These are phyloP conservation scores for Electrona antarctica DNA, from an alignment of 2,113 vertebrate species.

Conservation along the genomic window DNA sequence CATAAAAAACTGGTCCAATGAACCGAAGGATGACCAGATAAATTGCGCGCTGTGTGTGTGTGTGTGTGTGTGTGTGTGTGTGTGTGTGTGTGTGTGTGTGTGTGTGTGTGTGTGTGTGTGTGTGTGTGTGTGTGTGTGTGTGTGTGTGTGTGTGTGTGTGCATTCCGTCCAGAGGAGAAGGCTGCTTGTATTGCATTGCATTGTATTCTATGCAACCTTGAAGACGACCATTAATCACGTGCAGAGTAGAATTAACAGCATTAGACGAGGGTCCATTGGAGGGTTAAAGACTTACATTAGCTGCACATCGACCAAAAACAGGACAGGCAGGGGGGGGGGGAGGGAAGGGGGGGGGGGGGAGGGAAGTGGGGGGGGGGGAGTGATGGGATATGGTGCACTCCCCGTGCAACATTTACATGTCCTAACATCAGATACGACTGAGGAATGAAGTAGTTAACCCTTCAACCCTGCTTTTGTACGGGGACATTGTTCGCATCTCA, in stretches of 20 bases:
- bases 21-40: constrained; percentile 58
- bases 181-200: constrained; percentile 28
- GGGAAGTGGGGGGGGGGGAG: not conserved
- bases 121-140: constrained; percentile 30
- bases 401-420: constrained; percentile 50
- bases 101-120: constrained; percentile 7
- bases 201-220: constrained; percentile 29
- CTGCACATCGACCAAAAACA: constrained; percentile 45
- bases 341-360: too few species aligned
- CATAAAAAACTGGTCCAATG: constrained; percentile 36
- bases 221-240: constrained; percentile 49
- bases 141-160: constrained; percentile 32
- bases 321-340: constrained; percentile 15
- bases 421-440: constrained; percentile 59
- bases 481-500: constrained; percentile 47
- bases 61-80: constrained; percentile 30
- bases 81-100: constrained; percentile 33
- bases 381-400: constrained; percentile 23
- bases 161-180: constrained; percentile 9
- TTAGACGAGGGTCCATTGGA: constrained; percentile 57
- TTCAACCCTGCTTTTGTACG: constrained; percentile 44
- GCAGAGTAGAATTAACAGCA: constrained; percentile 55
- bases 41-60: constrained; percentile 33
- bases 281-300: constrained; percentile 71
- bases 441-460: constrained; percentile 63